These are phyloP conservation scores for Atractosteus spatula DNA, from an alignment of 2,113 vertebrate genomes.

Conservation along the genomic window DNA sequence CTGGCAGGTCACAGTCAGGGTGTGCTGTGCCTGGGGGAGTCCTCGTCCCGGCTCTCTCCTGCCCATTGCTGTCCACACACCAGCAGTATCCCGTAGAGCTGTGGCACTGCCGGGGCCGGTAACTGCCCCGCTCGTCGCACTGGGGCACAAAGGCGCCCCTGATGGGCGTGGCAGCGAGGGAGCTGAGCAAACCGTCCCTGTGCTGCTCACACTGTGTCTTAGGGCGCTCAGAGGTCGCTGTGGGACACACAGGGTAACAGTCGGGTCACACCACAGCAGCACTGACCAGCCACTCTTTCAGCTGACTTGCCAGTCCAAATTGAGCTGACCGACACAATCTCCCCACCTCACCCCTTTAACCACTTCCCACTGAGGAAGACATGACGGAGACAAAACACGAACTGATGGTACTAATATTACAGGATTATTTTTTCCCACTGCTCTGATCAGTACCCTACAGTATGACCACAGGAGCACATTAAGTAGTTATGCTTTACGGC, in stretches of 20 bases:
- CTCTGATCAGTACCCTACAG: no score
- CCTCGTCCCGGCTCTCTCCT: conserved; percentile 72
- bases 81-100: conserved; percentile 76
- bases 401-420: no score
- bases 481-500: no score
- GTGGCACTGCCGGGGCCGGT: conserved; percentile 74
- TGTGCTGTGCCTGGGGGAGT: conserved; percentile 51
- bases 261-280: no score
- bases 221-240: conserved; percentile 51
- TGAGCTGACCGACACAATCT: no score
- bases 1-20: conserved; percentile 56
- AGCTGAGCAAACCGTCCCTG: conserved; percentile 32
- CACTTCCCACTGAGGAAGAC: no score
- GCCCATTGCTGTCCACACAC: conserved; percentile 72
- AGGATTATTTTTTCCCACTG: no score
- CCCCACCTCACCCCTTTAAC: no score
- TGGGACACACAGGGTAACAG: not conserved
- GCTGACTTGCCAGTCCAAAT: no score
- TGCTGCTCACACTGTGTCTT: conserved; percentile 66
- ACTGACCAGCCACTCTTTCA: no score
- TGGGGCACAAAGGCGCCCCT: conserved; percentile 64
- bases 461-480: no score
- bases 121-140: conserved; percentile 71
- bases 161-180: conserved; percentile 31
- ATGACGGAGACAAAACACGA: no score